Evolutionary conservation across 2,113 vertebrate genomes (phyloP).

Genomic region (Dermatemys mawii): DNA sequence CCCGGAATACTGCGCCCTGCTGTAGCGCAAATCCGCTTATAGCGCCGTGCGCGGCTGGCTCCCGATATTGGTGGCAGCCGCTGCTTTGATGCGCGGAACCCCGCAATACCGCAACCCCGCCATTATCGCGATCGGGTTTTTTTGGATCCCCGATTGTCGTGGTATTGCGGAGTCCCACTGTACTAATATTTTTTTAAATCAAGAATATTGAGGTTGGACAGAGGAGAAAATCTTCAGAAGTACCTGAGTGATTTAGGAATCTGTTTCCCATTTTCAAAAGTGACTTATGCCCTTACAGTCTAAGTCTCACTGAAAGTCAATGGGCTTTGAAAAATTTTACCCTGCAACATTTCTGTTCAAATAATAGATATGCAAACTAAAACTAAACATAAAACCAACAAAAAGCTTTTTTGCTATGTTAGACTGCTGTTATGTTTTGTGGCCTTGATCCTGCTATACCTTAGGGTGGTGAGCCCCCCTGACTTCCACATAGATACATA

Average conservation of each 20-base stretch:
- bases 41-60: too few relatives aligned
- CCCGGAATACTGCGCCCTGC: too few relatives aligned
- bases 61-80: too few relatives aligned
- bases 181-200: background rate
- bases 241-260: background rate
- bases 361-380: background rate
- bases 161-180: too few relatives aligned
- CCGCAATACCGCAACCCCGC: too few relatives aligned
- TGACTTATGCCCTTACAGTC: background rate
- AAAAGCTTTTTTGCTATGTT: background rate
- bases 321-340: background rate
- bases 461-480: conserved; percentile 1
- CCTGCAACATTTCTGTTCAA: conserved; percentile 32
- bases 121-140: too few relatives aligned
- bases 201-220: background rate
- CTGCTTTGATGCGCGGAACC: too few relatives aligned
- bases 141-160: too few relatives aligned
- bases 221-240: background rate
- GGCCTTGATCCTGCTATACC: background rate
- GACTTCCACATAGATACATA: background rate
- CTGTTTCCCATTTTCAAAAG: background rate
- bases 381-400: background rate
- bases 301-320: background rate
- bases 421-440: conserved; percentile 9
- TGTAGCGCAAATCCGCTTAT: too few relatives aligned